Base-by-base conservation (phyloP, 23 tunicate species). In the Phallusia fumigata region DNA sequence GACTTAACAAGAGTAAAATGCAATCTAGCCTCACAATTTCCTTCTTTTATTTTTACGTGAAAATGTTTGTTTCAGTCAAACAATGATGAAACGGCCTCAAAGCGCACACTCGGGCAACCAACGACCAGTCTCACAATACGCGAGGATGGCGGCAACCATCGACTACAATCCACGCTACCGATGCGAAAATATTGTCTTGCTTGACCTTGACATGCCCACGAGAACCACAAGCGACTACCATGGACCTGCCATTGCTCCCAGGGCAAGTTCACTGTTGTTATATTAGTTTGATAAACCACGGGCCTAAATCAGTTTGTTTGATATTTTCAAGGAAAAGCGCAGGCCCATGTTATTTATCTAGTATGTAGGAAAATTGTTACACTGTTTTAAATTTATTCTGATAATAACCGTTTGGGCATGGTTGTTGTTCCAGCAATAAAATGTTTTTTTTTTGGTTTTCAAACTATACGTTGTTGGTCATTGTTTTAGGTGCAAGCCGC, bases 191-290 rank as follows among this genome's bases (percentile, higher is more conserved):
- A 91, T 96, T 32, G 74, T 96, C n/a, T 75, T 91, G 47, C 93
- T 96, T 33, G 99, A 96, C 24, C 85, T 96, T 53, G 99, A 96
- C 80, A 85, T 96, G 93, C 99, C 99, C 6, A 82, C 91, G 21
- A 81, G 99, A 36, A 96, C 96, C 35, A 96, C 99, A 0, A 84
- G 84, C 32, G 99, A 96, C 78, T 96, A 91, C 79, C 79, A 80
- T 21, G 99, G 96, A 28, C 99, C 99, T 15, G 69, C 87, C 0
- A 80, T 94, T 69, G 98, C 98, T 11, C 98, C 98, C 18, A 94
- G 89, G 85, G 98, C 89, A 44, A 22, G 69, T 58, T 1, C 28
- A 58, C 28, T 1, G 8, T 21, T 58, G 26, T 58, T 58, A 13
- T 51, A 51, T 58, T 58, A 58, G 69, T 21, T 1, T 58, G 69